These are phyloP conservation scores for Leptodactylus fuscus DNA, from an alignment of 2,113 vertebrate genomes.

Conservation along the genomic window DNA sequence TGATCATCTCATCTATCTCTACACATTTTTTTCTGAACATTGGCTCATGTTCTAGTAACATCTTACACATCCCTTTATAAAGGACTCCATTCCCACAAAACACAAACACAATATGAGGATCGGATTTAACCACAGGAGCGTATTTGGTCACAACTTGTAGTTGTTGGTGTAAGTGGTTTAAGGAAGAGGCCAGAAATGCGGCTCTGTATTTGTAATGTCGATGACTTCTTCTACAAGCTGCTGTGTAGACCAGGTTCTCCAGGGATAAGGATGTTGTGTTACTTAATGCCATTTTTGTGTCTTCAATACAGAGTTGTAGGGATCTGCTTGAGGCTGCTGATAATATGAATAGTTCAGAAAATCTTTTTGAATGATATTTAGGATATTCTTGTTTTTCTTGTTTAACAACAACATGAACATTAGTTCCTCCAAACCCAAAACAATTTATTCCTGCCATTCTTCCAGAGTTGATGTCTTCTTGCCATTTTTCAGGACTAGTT, in stretches of 20 bases:
- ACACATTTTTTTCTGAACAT: constrained; percentile 79
- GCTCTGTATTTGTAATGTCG: constrained; percentile 78
- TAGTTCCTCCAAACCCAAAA: constrained; percentile 90
- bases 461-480: constrained; percentile 65
- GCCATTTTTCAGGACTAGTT: constrained; percentile 76
- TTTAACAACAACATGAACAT: constrained; percentile 80
- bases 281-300: constrained; percentile 73
- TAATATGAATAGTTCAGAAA: constrained; percentile 75
- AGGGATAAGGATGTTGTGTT: constrained; percentile 65
- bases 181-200: constrained; percentile 75
- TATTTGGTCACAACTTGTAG: constrained; percentile 62
- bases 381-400: constrained; percentile 68
- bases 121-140: constrained; percentile 50
- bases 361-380: constrained; percentile 61
- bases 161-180: constrained; percentile 74
- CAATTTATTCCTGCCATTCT: constrained; percentile 84
- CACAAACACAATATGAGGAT: constrained; percentile 78
- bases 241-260: constrained; percentile 78
- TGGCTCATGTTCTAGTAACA: constrained; percentile 74
- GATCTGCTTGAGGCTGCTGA: constrained; percentile 81
- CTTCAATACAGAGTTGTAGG: constrained; percentile 68
- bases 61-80: constrained; percentile 76
- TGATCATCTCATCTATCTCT: constrained; percentile 76
- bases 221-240: constrained; percentile 86
- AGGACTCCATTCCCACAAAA: constrained; percentile 82